Conservation (phyloP, 2,113 vertebrate species). For the Loxodonta africana region DNA sequence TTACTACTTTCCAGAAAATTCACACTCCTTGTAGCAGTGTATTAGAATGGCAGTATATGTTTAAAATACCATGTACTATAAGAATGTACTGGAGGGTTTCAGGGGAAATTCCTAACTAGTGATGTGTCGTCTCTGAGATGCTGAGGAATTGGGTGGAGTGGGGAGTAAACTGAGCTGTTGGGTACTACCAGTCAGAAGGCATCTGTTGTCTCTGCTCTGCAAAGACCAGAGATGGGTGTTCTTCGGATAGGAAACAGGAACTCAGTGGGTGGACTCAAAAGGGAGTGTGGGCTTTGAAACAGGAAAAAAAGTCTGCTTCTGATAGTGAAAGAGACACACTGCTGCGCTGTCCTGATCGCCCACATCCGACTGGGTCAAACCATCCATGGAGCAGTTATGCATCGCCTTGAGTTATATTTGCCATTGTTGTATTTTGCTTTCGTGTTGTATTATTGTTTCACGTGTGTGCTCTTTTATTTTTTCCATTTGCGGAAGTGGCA, state of each 20-base stretch:
- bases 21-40: neutral
- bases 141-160: conserved; percentile 54
- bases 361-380: neutral
- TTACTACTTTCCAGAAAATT: conserved; percentile 40
- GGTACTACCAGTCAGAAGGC: neutral
- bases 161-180: neutral
- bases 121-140: neutral
- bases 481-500: conserved; percentile 46
- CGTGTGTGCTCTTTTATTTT: conserved; percentile 19
- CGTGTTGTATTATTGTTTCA: neutral
- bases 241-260: conserved; percentile 78
- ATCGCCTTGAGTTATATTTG: neutral
- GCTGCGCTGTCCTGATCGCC: neutral
- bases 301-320: conserved; percentile 71
- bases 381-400: neutral
- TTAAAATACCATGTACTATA: conserved; percentile 30
- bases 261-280: conserved; percentile 71
- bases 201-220: conserved; percentile 57
- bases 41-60: conserved; percentile 10
- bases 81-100: neutral
- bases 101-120: conserved; percentile 11
- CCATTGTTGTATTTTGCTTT: conserved; percentile 20
- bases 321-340: conserved; percentile 59
- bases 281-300: conserved; percentile 78
- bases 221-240: conserved; percentile 58